Evolutionary conservation across 1,140 invertebrate genomes (phyloP), one percentile per base, ranked within the genome.

Genomic region (Penaeus vannamei): DNA sequence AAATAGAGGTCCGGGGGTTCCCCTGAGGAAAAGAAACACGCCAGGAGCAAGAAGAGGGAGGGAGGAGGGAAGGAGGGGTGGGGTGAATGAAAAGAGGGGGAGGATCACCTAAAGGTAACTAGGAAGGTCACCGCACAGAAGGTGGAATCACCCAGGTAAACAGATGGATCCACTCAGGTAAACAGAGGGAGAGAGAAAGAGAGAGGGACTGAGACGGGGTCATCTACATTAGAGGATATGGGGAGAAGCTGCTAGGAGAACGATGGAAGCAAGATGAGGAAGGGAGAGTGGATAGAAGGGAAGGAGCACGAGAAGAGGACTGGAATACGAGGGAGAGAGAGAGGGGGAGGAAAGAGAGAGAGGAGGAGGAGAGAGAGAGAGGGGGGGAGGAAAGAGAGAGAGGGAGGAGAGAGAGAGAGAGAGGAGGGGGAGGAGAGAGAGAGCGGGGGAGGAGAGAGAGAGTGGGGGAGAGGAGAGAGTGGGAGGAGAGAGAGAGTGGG

Each of bases 391-490:
- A 66, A 4, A 66, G 64, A 26, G 26, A 26, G 26, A 26, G 26
- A 32, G 36, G 12, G 42, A 12, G 26, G 77, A 79, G 42, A 46
- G 42, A 79, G 19, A 32, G 42, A 23, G 36, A 36, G 19, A 23
- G 77, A 42, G 76, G 42, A 36, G 36, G 76, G 42, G 76, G 42
- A 53, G 53, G 42, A 42, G 36, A 80, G 29, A 80, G 42, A 46
- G 22, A 80, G 26, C 10, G 42, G 42, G 22, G 42, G 42, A 80
- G 62, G 14, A 72, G 26, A 66, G 66, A 53, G 62, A n/a, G 26
- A 22, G 83, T n/a, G 77, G 22, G 42, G 22, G 26, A 80, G 77
- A 42, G 42, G 77, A 80, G 82, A 62, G 29, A 64, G 22, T 32
- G 42, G 17, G 59, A 59, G 23, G 77, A 32, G 77, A 42, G 62